Evolutionary conservation across 2,113 vertebrate genomes (phyloP).

Genomic region (Saguinus imperator): DNA sequence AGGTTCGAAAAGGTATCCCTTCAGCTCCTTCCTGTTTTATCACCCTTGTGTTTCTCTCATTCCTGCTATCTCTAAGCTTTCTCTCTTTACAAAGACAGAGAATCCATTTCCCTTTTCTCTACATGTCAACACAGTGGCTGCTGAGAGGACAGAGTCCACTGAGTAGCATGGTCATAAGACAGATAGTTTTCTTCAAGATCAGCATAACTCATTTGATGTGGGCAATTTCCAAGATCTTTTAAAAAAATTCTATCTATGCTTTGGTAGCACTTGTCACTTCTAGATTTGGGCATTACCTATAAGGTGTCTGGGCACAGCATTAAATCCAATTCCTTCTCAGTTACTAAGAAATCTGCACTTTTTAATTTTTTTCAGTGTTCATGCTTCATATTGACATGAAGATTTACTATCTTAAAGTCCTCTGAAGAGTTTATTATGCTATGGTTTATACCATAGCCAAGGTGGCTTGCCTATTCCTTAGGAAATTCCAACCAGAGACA

Average conservation of each 20-base stretch:
- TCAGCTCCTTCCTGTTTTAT: not conserved
- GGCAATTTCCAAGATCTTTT: not conserved
- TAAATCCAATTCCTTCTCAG: not conserved
- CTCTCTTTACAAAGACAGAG: not conserved
- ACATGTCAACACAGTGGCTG: not conserved
- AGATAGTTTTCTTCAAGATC: not conserved
- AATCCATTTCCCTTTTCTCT: not conserved
- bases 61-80: not conserved
- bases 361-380: not conserved
- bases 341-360: not conserved
- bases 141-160: constrained; percentile 1
- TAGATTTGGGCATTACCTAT: not conserved
- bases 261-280: not conserved
- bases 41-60: not conserved
- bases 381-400: not conserved
- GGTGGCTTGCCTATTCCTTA: not conserved
- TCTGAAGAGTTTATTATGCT: not conserved
- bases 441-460: not conserved
- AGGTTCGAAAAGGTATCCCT: not conserved
- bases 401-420: not conserved
- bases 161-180: not conserved
- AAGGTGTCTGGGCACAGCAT: not conserved
- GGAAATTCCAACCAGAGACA: not conserved
- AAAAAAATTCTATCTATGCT: not conserved
- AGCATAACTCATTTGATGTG: not conserved